Conservation (phyloP, 2,888 invertebrate genomes). For the Nephrotoma guestfalica region DNA sequence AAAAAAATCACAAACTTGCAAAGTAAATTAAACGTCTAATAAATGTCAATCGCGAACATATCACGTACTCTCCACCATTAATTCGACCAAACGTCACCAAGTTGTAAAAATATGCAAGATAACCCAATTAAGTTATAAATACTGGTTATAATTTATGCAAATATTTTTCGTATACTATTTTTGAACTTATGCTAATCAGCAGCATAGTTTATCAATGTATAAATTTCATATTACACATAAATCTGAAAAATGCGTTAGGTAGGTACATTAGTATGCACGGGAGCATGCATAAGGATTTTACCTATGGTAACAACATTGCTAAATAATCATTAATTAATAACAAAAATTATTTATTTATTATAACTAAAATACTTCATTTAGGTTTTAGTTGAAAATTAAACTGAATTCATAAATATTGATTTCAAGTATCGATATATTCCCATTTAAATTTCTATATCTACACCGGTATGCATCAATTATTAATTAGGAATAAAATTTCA, state of each 20-base stretch:
- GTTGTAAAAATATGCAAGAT: too few relatives aligned
- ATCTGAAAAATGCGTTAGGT: not conserved
- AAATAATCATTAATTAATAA: not conserved
- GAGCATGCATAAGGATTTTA: not conserved
- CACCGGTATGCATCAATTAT: not conserved
- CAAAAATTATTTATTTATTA: not conserved
- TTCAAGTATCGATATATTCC: not conserved
- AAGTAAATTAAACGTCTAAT: too few relatives aligned
- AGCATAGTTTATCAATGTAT: not conserved
- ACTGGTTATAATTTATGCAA: not conserved
- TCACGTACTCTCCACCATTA: too few relatives aligned
- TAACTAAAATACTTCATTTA: not conserved
- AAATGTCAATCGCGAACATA: too few relatives aligned
- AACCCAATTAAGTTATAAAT: too few relatives aligned
- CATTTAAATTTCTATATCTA: not conserved
- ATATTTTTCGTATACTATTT: not conserved
- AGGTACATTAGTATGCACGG: not conserved
- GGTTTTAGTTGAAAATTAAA: not conserved
- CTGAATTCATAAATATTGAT: not conserved
- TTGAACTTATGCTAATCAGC: not conserved
- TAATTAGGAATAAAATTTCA: not conserved
- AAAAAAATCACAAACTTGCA: too few relatives aligned
- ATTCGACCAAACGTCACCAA: too few relatives aligned
- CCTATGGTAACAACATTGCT: not conserved
- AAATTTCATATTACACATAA: not conserved